These are phyloP conservation scores for Microhierax caerulescens DNA, from an alignment of 2,797 vertebrate genomes.

Conservation along the genomic window DNA sequence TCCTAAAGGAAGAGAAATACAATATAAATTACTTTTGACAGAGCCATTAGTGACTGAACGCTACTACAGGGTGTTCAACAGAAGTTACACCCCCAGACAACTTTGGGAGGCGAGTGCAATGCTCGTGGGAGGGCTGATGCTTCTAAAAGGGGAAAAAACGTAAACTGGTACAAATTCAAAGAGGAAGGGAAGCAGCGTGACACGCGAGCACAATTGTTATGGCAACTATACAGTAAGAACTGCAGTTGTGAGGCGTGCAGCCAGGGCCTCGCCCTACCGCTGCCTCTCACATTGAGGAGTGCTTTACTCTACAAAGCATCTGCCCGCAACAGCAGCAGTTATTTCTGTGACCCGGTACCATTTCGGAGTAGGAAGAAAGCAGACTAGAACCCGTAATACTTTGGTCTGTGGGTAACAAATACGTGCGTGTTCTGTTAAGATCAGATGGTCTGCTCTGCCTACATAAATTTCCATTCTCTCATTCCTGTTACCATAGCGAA, in stretches of 20 bases:
- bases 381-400: background rate
- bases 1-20: slow-evolving; percentile 13
- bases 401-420: slow-evolving; percentile 14
- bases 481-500: slow-evolving; percentile 74
- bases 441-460: slow-evolving; percentile 63
- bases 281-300: background rate
- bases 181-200: slow-evolving; percentile 49
- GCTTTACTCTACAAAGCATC: background rate
- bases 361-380: background rate
- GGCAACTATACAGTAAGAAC: slow-evolving; percentile 56
- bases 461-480: slow-evolving; percentile 56
- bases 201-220: slow-evolving; percentile 66
- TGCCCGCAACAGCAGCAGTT: background rate
- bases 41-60: slow-evolving; percentile 36
- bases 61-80: background rate
- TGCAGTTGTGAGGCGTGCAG: slow-evolving; percentile 16
- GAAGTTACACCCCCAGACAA: background rate
- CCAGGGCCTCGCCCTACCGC: background rate
- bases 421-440: slow-evolving; percentile 44
- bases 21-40: background rate
- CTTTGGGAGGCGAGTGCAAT: slow-evolving; percentile 28
- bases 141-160: background rate
- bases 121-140: slow-evolving; percentile 8
- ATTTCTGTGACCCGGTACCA: background rate
- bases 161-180: slow-evolving; percentile 46